phyloP scores from a whole-genome alignment of 2,797 vertebrate species.

The Coranthus polyacanthus region DNA sequence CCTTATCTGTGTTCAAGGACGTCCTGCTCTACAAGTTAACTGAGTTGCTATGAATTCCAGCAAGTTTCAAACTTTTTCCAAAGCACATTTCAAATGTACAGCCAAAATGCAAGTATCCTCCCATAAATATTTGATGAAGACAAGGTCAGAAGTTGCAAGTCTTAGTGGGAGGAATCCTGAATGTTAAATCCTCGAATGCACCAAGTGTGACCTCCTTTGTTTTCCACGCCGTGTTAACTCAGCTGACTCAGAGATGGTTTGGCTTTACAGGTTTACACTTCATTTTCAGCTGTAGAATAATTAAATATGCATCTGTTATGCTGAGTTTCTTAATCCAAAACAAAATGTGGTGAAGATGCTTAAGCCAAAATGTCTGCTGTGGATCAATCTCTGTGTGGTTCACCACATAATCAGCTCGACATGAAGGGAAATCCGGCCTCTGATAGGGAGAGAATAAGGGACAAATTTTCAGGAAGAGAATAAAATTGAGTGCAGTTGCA shows the following conservation, averaged over 20 bases:
- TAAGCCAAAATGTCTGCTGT: slow-evolving; percentile 13
- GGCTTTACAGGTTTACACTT: background rate
- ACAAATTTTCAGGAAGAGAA: background rate
- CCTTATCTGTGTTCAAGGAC: no score
- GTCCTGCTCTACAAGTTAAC: no score
- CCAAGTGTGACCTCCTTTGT: no score
- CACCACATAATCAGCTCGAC: slow-evolving; percentile 38
- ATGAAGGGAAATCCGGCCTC: slow-evolving; percentile 8
- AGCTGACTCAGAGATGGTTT: no score
- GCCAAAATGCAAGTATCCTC: no score
- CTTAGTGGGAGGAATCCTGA: background rate
- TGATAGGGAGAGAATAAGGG: background rate
- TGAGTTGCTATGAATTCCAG: no score
- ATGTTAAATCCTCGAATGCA: background rate
- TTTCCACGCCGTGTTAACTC: no score
- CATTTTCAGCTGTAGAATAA: background rate
- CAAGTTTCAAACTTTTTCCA: background rate
- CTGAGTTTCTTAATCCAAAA: slow-evolving; percentile 16
- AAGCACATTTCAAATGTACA: no score
- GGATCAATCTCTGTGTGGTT: slow-evolving; percentile 15
- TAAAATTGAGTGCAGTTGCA: background rate
- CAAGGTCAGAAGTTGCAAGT: background rate
- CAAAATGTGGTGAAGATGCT: background rate
- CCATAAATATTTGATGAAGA: background rate
- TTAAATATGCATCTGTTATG: background rate